A percentile compares a stretch with the other conserved stretches of the same genome.
Evolutionary conservation across 1,140 invertebrate genomes (phyloP).

Genomic region (Aphis craccivora): DNA sequence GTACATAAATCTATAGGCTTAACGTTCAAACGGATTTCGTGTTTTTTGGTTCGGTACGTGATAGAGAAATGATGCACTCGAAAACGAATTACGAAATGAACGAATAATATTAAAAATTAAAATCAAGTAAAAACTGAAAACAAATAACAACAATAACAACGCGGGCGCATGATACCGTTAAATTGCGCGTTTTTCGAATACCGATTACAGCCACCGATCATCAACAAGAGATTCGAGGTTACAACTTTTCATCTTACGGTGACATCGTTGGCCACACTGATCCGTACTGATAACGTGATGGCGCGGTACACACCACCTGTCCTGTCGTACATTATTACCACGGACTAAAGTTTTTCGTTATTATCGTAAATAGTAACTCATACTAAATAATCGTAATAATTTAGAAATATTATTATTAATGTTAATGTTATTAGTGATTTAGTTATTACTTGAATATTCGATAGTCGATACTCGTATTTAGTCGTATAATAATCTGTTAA

Average conservation of each 20-base stretch:
- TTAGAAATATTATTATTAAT: neutral
- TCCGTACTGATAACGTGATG: neutral
- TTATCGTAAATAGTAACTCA: neutral
- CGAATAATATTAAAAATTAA: neutral
- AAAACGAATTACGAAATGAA: neutral
- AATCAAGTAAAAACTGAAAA: neutral
- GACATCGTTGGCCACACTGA: neutral
- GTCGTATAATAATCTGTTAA: too few species aligned
- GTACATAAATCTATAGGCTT: neutral
- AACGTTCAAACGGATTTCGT: neutral
- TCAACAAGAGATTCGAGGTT: neutral
- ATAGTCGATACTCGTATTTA: neutral
- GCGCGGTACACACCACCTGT: too few species aligned
- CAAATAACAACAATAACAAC: slow-evolving; percentile 18
- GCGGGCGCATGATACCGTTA: neutral
- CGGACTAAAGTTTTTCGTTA: neutral
- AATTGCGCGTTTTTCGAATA: neutral
- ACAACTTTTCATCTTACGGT: neutral
- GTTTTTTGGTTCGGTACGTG: too few species aligned
- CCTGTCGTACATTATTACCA: too few species aligned
- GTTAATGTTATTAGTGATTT: neutral
- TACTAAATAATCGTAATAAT: neutral
- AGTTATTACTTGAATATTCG: too few species aligned
- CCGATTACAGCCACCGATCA: too few species aligned
- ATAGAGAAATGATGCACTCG: too few species aligned